These are phyloP conservation scores for Wasmannia auropunctata DNA, from an alignment of 1,140 invertebrate genomes.

Conservation along the genomic window DNA sequence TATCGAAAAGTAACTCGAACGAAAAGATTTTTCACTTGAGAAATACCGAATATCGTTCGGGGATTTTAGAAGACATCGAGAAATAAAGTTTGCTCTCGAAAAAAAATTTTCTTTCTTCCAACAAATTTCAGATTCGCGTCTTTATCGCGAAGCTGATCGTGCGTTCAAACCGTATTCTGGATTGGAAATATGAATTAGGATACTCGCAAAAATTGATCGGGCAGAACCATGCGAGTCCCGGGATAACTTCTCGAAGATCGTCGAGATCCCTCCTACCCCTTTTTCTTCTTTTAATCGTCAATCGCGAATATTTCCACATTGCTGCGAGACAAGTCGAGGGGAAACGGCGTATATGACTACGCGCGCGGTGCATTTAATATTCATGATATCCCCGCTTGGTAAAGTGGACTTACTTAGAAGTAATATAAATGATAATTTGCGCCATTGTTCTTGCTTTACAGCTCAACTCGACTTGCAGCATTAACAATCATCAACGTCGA, in stretches of 20 bases:
- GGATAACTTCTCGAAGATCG: constrained; percentile 32
- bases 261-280: not conserved
- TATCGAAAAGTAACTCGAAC: not conserved
- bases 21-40: not conserved
- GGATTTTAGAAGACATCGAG: not conserved
- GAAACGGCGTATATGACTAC: constrained; percentile 41
- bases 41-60: not conserved
- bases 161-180: not conserved
- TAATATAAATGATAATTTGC: constrained; percentile 78
- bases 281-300: not conserved
- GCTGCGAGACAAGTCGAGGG: not conserved
- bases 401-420: constrained; percentile 68
- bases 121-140: constrained; percentile 23
- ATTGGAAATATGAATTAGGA: constrained; percentile 14
- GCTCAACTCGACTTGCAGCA: constrained; percentile 40
- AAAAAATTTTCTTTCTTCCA: constrained; percentile 27
- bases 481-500: constrained; percentile 69
- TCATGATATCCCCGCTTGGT: constrained; percentile 68
- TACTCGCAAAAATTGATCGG: constrained; percentile 16
- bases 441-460: constrained; percentile 69
- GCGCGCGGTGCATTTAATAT: constrained; percentile 63
- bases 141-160: not conserved
- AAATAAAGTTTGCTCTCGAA: not conserved
- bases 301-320: constrained; percentile 31
- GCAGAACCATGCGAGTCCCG: not conserved